Conservation (phyloP, 2,113 vertebrate species). For the Prochilodus magdalenae region DNA sequence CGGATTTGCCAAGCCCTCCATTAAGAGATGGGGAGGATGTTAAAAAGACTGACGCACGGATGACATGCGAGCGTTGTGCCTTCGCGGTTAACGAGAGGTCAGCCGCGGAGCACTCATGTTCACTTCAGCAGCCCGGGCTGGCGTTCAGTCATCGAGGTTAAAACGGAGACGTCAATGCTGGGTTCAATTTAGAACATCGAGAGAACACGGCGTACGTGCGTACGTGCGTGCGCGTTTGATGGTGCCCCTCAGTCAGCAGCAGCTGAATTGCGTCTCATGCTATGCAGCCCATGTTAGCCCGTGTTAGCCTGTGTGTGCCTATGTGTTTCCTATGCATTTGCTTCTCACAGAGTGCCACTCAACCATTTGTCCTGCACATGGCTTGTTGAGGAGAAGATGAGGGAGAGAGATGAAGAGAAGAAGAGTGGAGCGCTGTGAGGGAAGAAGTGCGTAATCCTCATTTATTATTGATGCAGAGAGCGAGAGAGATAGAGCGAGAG, state of each 20-base stretch:
- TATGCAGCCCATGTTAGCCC: conserved; percentile 1
- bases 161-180: conserved; percentile 40
- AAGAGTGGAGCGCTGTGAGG: conserved; percentile 47
- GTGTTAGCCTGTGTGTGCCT: not conserved
- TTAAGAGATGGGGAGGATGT: conserved; percentile 40
- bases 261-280: not conserved
- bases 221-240: not conserved
- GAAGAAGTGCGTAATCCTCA: conserved; percentile 56
- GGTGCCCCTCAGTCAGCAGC: not conserved
- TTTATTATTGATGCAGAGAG: conserved; percentile 49
- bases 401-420: conserved; percentile 27
- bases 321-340: conserved; percentile 2
- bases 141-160: conserved; percentile 1
- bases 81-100: conserved; percentile 42
- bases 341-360: conserved; percentile 12
- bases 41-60: conserved; percentile 44
- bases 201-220: not conserved
- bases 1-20: conserved; percentile 16
- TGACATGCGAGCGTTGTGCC: conserved; percentile 35
- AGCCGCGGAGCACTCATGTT: conserved; percentile 24
- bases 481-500: conserved; percentile 33
- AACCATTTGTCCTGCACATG: conserved; percentile 33
- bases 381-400: conserved; percentile 48
- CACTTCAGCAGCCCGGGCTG: conserved; percentile 2
- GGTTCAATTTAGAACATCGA: conserved; percentile 28